Evolutionary conservation across 2,888 invertebrate species (phyloP).

Genomic region (Cryptocephalus moraei): DNA sequence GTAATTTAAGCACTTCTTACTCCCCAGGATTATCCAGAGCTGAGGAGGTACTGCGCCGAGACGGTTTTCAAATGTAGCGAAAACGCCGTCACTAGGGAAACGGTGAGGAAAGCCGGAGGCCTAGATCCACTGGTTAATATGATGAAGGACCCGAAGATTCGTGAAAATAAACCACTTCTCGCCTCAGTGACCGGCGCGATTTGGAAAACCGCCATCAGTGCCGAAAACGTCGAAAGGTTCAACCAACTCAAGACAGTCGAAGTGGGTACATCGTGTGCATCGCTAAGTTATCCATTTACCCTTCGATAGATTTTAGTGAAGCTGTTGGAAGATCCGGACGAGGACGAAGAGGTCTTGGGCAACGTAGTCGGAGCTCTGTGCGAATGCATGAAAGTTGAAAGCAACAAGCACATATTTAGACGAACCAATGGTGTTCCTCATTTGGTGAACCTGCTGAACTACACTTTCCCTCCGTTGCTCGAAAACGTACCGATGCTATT

Average conservation of each 20-base stretch:
- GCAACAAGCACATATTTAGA: constrained; percentile 66
- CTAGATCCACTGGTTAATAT: constrained; percentile 74
- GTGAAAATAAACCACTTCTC: constrained; percentile 65
- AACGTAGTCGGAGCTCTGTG: constrained; percentile 86
- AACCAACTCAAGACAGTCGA: constrained; percentile 54
- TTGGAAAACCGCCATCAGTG: constrained; percentile 85
- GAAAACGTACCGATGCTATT: constrained; percentile 83
- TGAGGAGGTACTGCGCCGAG: constrained; percentile 72
- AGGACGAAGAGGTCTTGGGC: constrained; percentile 71
- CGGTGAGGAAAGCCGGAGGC: constrained; percentile 81
- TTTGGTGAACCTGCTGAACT: constrained; percentile 69
- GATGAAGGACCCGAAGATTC: constrained; percentile 54
- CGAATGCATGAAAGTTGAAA: constrained; percentile 72
- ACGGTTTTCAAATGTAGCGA: constrained; percentile 83
- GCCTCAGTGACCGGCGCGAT: constrained; percentile 86
- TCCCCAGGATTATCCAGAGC: constrained; percentile 28
- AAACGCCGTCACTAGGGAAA: constrained; percentile 63
- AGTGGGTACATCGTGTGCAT: constrained; percentile 14
- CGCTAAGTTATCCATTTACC: not conserved
- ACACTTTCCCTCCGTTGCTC: constrained; percentile 72
- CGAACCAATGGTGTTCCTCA: constrained; percentile 69
- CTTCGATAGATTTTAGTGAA: constrained; percentile 50
- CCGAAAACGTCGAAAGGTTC: constrained; percentile 68
- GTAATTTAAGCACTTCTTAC: not conserved
- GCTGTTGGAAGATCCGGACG: constrained; percentile 60